Evolutionary conservation across 2,113 vertebrate species (phyloP), one percentile per base, ranked within the genome.

Genomic region (Sialia sialis): DNA sequence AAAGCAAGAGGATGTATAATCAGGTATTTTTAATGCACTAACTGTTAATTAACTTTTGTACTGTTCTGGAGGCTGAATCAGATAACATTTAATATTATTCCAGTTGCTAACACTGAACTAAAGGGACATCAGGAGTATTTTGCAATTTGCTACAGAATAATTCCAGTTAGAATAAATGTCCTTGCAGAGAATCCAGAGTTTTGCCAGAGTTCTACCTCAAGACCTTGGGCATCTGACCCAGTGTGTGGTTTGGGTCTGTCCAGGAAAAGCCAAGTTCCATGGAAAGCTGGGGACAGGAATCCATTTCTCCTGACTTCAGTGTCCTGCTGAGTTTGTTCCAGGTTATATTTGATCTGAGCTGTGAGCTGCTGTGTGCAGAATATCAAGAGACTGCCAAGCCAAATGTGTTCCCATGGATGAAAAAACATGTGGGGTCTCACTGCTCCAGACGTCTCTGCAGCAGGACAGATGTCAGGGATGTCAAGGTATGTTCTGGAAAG

Each of bases 291-390:
- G 20, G 10, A 6, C 48, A 44, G 30, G 32, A 51, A 29, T 64
- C 26, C 10, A 63, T 19, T 7, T 32, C 10, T 64, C 10, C 88
- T 64, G 54, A 67, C 49, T 68, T 39, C 34, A 48, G 1, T 49
- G 38, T 44, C 34, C 56, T 93, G 67, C 46, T 59, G 91, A 69
- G 22, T 64, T 92, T 73, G 64, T 60, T 93, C 23, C 77, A 98
- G 98, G 83, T 98, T 69, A 88, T 97, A 91, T 95, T 97, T 81
- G 96, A 98, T 84, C 83, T 98, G 91, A 97, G 96, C n/a, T 52
- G 1, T 16, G 97, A 98, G 91, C 19, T 98, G 74, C 93, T 97
- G 5, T 21, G 84, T 70, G 86, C 95, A 64, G 73, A 96, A 29
- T 89, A 91, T 74, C 82, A 54, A 52, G 79, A 27, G 48, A 34